A percentile compares a stretch with the other conserved stretches of the same genome.
Evolutionary conservation across 2,888 invertebrate genomes (phyloP).

Genomic region (Junonia oenone): DNA sequence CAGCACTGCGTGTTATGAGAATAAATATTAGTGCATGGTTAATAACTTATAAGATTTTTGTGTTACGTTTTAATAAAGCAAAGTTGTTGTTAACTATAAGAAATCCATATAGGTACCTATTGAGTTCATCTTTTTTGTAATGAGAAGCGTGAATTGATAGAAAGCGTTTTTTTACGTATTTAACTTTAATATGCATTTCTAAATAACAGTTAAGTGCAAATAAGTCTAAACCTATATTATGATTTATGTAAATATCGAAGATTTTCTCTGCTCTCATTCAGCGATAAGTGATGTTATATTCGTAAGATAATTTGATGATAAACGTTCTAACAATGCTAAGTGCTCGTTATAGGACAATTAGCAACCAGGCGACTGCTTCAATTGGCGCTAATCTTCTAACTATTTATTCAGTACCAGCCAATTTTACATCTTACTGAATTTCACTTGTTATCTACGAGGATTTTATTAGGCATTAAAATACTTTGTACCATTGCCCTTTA

Average conservation of each 20-base stretch:
- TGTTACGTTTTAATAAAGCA: no score
- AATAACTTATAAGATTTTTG: no score
- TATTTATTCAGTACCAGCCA: constrained; percentile 28
- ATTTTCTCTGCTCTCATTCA: not conserved
- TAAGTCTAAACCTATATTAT: no score
- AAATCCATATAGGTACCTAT: no score
- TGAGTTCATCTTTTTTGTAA: no score
- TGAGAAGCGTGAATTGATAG: no score
- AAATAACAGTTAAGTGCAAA: no score
- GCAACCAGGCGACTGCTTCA: constrained; percentile 47
- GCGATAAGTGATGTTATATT: constrained; percentile 4
- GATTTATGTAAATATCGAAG: not conserved
- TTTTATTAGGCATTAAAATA: not conserved
- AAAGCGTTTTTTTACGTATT: no score
- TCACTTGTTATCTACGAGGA: not conserved
- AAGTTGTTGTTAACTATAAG: no score
- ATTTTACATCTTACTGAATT: constrained; percentile 13
- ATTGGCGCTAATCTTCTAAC: constrained; percentile 40
- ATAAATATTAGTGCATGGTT: no score
- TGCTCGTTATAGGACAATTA: constrained; percentile 55
- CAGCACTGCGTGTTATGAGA: not conserved
- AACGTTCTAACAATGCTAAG: constrained; percentile 51
- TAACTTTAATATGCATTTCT: no score
- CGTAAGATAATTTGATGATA: constrained; percentile 35
- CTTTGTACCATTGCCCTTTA: not conserved